A percentile compares a stretch with the other conserved stretches of the same genome.
Conservation (phyloP, 1,140 invertebrate genomes). For the Drosophila micromelanica region DNA sequence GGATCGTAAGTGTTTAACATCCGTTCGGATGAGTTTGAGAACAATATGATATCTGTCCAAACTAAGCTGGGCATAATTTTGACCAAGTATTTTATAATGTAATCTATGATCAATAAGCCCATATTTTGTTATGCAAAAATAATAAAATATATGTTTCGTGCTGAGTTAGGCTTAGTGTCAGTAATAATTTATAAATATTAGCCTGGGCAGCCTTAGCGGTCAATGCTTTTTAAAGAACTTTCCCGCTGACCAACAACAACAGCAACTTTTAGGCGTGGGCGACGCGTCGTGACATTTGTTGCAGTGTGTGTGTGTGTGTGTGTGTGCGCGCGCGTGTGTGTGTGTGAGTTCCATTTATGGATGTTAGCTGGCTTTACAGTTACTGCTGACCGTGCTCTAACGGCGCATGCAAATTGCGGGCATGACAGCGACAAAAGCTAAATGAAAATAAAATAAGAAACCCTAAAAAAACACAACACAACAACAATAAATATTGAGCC, state of each 20-base stretch:
- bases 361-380: constrained; percentile 33
- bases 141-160: neutral
- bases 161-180: neutral
- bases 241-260: constrained; percentile 1
- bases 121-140: constrained; percentile 1
- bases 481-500: constrained; percentile 33
- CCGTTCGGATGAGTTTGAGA: too few relatives aligned
- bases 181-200: neutral
- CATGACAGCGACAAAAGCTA: constrained; percentile 52
- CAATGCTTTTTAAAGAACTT: constrained; percentile 10
- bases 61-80: neutral
- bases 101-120: neutral
- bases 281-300: constrained; percentile 17
- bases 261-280: constrained; percentile 24
- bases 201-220: neutral
- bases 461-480: constrained; percentile 3
- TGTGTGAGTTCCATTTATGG: constrained; percentile 25
- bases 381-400: constrained; percentile 27
- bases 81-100: neutral
- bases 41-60: neutral
- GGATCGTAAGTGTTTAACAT: too few relatives aligned
- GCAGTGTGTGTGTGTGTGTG: neutral
- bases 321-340: constrained; percentile 1
- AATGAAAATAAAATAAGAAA: constrained; percentile 6
- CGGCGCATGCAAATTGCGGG: constrained; percentile 72